phyloP scores from a whole-genome alignment of 1,140 invertebrate genomes.

The Drosophila nannoptera region DNA sequence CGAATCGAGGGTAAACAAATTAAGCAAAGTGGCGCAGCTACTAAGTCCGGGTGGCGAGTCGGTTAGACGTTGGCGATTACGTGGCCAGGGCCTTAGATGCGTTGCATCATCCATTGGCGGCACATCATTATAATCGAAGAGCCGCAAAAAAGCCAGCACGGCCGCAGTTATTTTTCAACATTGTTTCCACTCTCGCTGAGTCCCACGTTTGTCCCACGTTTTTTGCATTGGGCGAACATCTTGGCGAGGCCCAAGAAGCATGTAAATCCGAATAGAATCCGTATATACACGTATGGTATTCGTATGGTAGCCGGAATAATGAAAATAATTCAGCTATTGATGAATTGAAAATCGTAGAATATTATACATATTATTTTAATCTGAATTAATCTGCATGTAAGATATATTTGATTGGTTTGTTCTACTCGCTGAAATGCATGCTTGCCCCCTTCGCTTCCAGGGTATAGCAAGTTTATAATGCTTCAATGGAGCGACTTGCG shows the following conservation, averaged over 20 bases:
- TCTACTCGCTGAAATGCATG: background rate
- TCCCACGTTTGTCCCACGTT: conserved; percentile 14
- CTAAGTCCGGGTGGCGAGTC: conserved; percentile 5
- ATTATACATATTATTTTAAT: too few species aligned
- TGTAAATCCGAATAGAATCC: too few species aligned
- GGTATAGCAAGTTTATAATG: conserved; percentile 50
- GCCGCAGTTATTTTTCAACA: conserved; percentile 18
- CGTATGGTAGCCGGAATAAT: too few species aligned
- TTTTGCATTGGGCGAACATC: conserved; percentile 23
- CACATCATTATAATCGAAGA: conserved; percentile 73
- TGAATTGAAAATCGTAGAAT: too few species aligned
- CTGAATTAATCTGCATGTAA: too few species aligned
- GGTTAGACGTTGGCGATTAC: conserved; percentile 43
- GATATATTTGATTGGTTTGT: too few species aligned
- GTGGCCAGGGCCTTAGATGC: conserved; percentile 49
- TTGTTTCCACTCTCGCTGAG: conserved; percentile 10
- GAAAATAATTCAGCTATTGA: too few species aligned
- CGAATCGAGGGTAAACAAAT: conserved; percentile 43
- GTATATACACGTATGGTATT: too few species aligned
- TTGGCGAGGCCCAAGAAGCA: too few species aligned
- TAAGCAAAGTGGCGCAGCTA: conserved; percentile 42
- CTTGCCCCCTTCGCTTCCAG: conserved; percentile 10
- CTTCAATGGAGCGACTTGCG: conserved; percentile 60
- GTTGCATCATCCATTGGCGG: conserved; percentile 63
- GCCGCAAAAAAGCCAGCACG: conserved; percentile 54